These are phyloP conservation scores for Mellilla xanthometata DNA, from an alignment of 2,888 invertebrate species.

Conservation along the genomic window DNA sequence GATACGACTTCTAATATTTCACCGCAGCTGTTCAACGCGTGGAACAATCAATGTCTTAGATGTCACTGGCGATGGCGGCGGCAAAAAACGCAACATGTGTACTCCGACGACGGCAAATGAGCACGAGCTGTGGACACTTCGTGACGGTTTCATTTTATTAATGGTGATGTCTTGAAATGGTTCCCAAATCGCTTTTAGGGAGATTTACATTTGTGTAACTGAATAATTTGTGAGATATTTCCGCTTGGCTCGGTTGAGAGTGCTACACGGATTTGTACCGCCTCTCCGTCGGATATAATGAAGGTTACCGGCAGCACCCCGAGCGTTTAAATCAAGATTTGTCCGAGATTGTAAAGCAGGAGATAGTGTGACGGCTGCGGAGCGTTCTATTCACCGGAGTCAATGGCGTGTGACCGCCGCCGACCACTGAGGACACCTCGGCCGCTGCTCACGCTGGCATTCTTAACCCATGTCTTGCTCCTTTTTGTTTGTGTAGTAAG, in stretches of 20 bases:
- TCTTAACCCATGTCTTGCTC: constrained; percentile 66
- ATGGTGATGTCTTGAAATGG: constrained; percentile 37
- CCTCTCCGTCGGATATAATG: constrained; percentile 39
- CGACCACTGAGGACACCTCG: constrained; percentile 55
- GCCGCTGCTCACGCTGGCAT: constrained; percentile 65
- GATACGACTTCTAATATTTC: constrained; percentile 58
- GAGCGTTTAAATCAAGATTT: constrained; percentile 56
- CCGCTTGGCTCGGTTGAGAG: constrained; percentile 28
- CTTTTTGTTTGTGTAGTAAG: constrained; percentile 46
- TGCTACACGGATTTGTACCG: constrained; percentile 23
- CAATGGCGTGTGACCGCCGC: constrained; percentile 79
- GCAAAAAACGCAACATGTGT: constrained; percentile 68
- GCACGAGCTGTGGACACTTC: constrained; percentile 60
- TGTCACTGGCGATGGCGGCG: constrained; percentile 53
- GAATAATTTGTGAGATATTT: constrained; percentile 26
- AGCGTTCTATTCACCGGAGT: constrained; percentile 70
- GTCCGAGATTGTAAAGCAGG: constrained; percentile 53
- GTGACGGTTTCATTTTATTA: constrained; percentile 49
- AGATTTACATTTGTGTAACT: constrained; percentile 16
- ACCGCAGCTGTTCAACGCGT: constrained; percentile 60
- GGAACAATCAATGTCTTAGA: constrained; percentile 63
- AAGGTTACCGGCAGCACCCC: constrained; percentile 47
- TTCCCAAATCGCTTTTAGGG: constrained; percentile 25
- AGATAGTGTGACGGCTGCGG: constrained; percentile 62
- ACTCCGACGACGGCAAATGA: constrained; percentile 40